phyloP scores from a whole-genome alignment of 23 tunicate species.

The Oikopleura albicans region DNA sequence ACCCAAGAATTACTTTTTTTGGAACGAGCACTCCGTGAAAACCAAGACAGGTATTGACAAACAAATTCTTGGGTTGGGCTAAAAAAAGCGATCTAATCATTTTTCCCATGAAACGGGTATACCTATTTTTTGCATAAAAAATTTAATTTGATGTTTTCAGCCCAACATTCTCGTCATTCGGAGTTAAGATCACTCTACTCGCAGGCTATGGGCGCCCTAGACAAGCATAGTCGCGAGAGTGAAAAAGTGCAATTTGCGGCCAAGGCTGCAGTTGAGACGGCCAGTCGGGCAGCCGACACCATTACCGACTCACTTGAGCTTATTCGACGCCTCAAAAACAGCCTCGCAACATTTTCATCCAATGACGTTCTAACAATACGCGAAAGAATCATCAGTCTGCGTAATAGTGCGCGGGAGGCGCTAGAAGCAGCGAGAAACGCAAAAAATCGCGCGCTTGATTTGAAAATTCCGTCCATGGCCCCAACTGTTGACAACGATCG shows the following conservation, averaged over 20 bases:
- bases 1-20: too few species aligned
- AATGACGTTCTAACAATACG: neutral
- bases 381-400: neutral
- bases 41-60: too few species aligned
- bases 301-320: neutral
- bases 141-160: too few species aligned
- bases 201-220: constrained; percentile 14
- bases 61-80: too few species aligned
- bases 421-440: neutral
- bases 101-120: too few species aligned
- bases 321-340: neutral
- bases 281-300: neutral
- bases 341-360: neutral
- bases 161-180: neutral
- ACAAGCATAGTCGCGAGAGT: neutral
- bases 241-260: constrained; percentile 4
- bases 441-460: neutral
- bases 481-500: neutral
- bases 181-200: constrained; percentile 12
- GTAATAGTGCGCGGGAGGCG: neutral
- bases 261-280: neutral
- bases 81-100: too few species aligned
- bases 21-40: too few species aligned
- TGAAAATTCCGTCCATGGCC: neutral
- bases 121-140: too few species aligned